phyloP scores from a whole-genome alignment of 2,113 vertebrate genomes.

The Bothrops jararaca region DNA sequence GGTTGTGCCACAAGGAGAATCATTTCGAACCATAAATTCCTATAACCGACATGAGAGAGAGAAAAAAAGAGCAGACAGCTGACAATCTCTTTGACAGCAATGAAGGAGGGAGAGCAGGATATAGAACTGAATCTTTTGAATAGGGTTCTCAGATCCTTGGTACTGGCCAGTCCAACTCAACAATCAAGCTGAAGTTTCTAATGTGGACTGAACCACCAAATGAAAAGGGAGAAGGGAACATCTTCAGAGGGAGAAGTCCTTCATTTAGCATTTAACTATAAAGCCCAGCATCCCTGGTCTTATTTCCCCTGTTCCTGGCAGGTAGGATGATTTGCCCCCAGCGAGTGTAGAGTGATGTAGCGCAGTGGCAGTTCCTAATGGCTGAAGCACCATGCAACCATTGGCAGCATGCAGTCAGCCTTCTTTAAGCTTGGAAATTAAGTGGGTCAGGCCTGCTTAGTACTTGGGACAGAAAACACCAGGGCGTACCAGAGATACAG shows the following conservation, averaged over 20 bases:
- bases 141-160: not conserved
- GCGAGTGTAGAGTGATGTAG: not conserved
- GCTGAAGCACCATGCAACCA: not conserved
- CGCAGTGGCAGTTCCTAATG: not conserved
- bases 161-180: accelerated
- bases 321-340: not conserved
- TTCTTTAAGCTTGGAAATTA: not conserved
- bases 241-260: not conserved
- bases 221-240: not conserved
- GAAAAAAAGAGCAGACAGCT: not conserved
- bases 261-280: not conserved
- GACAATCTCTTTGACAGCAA: not conserved
- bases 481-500: not conserved
- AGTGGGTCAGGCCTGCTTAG: not conserved
- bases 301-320: not conserved
- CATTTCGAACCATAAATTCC: slow-evolving; percentile 97
- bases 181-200: not conserved
- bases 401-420: not conserved
- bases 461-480: not conserved
- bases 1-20: slow-evolving; percentile 87
- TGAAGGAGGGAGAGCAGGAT: not conserved
- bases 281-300: not conserved
- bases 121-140: not conserved
- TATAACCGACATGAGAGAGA: slow-evolving; percentile 49
- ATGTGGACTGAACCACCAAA: not conserved